A percentile compares a stretch with the other conserved stretches of the same genome.
Evolutionary conservation across 2,888 invertebrate genomes (phyloP).

Genomic region (Mimachlamys varia): DNA sequence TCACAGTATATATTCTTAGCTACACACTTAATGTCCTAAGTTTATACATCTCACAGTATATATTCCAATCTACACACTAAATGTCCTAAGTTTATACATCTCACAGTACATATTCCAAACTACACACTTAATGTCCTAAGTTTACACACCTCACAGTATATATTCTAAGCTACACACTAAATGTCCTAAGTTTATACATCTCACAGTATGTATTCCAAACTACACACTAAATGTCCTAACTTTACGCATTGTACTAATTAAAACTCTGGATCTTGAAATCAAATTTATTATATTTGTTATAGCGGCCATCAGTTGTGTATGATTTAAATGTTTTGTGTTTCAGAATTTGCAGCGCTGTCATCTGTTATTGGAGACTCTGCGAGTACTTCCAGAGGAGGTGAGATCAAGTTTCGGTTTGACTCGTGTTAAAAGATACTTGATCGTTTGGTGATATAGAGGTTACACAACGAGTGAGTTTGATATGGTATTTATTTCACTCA

Average conservation of each 20-base stretch:
- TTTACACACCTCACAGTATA: conserved; percentile 82
- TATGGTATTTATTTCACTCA: too few species aligned
- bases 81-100: conserved; percentile 70
- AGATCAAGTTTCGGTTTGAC: conserved; percentile 61
- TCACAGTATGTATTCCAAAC: conserved; percentile 80
- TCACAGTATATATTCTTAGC: conserved; percentile 80
- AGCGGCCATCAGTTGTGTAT: too few species aligned
- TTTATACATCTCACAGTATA: conserved; percentile 82
- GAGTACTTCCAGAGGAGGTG: conserved; percentile 94
- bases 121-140: too few species aligned
- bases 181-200: conserved; percentile 70
- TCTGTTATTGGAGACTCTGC: conserved; percentile 91
- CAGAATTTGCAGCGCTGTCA: conserved; percentile 85
- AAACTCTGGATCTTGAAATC: too few species aligned
- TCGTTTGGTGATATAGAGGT: too few species aligned
- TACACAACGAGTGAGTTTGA: too few species aligned
- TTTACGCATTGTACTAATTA: too few species aligned
- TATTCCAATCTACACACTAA: conserved; percentile 14
- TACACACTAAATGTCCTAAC: too few species aligned
- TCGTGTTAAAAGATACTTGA: background rate
- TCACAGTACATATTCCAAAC: conserved; percentile 80
- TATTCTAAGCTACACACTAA: conserved; percentile 17
- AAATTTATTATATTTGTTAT: too few species aligned
- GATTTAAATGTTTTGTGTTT: conserved; percentile 46
- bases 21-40: too few species aligned